Evolutionary conservation across 2,888 invertebrate species (phyloP), one percentile per base, ranked within the genome.

Genomic region (Andrena flavipes): DNA sequence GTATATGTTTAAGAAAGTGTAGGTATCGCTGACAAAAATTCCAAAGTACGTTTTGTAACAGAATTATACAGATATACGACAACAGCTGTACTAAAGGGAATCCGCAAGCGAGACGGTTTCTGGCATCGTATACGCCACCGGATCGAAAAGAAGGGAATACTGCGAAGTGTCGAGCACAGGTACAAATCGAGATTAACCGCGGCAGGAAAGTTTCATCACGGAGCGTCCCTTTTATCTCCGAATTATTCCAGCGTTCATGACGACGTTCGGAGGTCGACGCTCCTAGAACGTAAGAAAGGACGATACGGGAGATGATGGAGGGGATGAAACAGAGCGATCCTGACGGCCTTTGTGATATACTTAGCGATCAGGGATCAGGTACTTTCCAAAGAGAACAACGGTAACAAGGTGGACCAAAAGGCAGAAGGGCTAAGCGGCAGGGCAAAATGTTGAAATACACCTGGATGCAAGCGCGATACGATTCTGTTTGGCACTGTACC

Each of bases 401-500:
- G n/a, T 42, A 42, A 20, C 8, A 7, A 23, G n/a, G n/a, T 7
- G 33, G 33, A 29, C n/a, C 49, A 30, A 56, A 10, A 35, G 26
- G 10, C 26, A 13, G 49, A 54, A 6, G 23, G 29, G 23, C 29
- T 54, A 33, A n/a, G n/a, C 26, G 30, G 20, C 13, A 49, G 30
- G 60, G 60, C 6, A 35, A 60, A 63, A 74, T 74, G 60, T 72
- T 16, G n/a, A 13, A 8, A 4, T 33, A 35, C 49, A 77, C 64
- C 49, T 56, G 70, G 10, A 69, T 42, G 48, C 16, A 26, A 48
- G 16, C 59, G 3, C 42, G 77, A 56, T 68, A 68, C 62, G 29
- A 54, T 49, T 67, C 60, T 48, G 76, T 68, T 85, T 84, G 77
- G 87, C 84, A 85, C 76, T 79, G 84, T 51, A 80, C 59, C 81